Evolutionary conservation across 2,797 vertebrate genomes (phyloP).

Genomic region (Rhynchotus rufescens): DNA sequence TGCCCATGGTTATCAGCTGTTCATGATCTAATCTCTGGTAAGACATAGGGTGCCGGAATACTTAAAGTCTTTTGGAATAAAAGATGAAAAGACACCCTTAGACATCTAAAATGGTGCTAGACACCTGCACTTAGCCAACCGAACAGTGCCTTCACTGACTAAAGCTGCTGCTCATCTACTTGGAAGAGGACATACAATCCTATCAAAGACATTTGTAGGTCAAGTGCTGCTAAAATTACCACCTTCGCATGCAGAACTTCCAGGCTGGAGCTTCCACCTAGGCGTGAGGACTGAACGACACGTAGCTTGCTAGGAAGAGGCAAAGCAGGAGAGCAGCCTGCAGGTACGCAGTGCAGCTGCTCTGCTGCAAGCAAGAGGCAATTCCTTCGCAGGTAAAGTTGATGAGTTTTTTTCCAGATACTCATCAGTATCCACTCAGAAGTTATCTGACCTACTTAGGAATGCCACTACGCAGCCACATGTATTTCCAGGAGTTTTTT

Average conservation of each 20-base stretch:
- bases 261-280: neutral
- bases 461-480: accelerated
- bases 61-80: neutral
- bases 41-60: neutral
- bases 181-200: neutral
- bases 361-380: neutral
- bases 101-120: neutral
- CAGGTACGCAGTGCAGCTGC: neutral
- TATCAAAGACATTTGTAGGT: neutral
- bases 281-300: neutral
- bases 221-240: neutral
- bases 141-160: neutral
- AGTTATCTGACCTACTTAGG: neutral
- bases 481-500: neutral
- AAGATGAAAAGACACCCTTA: neutral
- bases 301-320: neutral
- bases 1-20: neutral
- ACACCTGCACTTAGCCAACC: neutral
- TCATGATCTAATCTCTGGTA: too few species aligned
- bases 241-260: neutral
- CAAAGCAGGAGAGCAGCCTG: neutral
- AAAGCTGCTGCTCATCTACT: neutral
- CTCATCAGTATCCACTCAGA: too few species aligned
- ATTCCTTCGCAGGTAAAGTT: neutral
- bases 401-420: neutral